Conservation (phyloP, 1,140 invertebrate species). For the Zaprionus lachaisei region DNA sequence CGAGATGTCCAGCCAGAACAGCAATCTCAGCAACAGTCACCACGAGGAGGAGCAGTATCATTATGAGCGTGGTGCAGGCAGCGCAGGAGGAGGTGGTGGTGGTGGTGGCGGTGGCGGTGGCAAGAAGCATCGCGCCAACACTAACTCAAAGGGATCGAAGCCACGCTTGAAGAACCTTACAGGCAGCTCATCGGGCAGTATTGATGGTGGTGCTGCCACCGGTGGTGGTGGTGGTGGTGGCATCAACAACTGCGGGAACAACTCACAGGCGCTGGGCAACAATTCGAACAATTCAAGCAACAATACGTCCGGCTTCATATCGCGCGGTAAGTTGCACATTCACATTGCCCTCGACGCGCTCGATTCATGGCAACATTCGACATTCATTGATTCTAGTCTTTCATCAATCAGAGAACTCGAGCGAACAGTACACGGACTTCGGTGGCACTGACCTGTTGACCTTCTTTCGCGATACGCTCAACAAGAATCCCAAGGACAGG, state of each 20-base stretch:
- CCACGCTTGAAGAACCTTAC: conserved; percentile 81
- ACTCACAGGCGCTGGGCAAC: conserved; percentile 35
- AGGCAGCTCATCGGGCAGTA: conserved; percentile 70
- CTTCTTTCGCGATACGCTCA: conserved; percentile 95
- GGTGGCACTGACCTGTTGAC: conserved; percentile 92
- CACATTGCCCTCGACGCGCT: conserved; percentile 15
- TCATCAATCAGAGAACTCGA: conserved; percentile 90
- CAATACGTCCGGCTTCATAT: conserved; percentile 83
- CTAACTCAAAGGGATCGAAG: conserved; percentile 85
- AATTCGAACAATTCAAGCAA: conserved; percentile 74
- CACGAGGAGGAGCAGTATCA: conserved; percentile 70
- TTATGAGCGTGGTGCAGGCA: conserved; percentile 63
- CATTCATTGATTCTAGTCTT: conserved; percentile 78
- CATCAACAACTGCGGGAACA: conserved; percentile 35
- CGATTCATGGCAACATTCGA: conserved; percentile 55
- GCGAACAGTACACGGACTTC: conserved; percentile 91
- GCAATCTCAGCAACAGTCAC: conserved; percentile 70
- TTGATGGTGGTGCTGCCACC: conserved; percentile 45
- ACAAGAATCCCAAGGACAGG: conserved; percentile 95
- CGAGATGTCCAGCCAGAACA: conserved; percentile 82
- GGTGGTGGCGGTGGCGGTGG: conserved; percentile 61
- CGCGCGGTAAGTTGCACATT: conserved; percentile 73
- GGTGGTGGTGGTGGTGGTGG: conserved; percentile 29
- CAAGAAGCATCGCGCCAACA: conserved; percentile 85
- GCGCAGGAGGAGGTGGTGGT: conserved; percentile 49